These are phyloP conservation scores for Entomyzon cyanotis DNA, from an alignment of 2,113 vertebrate species.

Conservation along the genomic window DNA sequence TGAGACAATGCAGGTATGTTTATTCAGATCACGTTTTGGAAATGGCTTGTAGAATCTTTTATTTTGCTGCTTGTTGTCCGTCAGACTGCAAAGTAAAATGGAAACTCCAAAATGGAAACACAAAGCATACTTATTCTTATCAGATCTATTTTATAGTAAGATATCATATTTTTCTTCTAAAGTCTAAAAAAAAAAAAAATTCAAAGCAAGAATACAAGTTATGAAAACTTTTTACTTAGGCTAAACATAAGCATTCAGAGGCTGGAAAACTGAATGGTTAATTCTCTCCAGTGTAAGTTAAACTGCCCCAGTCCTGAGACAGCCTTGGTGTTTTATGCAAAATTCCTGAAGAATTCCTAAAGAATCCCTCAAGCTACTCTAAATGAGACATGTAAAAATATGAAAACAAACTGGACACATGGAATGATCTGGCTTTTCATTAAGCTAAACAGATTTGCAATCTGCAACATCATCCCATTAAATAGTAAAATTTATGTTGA, in stretches of 20 bases:
- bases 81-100: background rate
- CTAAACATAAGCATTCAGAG: background rate
- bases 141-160: background rate
- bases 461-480: background rate
- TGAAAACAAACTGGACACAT: background rate
- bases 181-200: background rate
- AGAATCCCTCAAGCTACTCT: background rate
- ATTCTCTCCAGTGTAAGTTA: background rate
- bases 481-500: background rate
- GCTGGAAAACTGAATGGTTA: background rate
- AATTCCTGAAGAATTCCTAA: background rate
- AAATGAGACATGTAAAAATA: background rate
- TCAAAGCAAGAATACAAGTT: background rate
- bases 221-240: background rate
- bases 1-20: background rate
- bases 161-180: background rate
- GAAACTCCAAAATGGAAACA: background rate
- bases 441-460: background rate
- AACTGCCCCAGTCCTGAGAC: background rate
- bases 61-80: background rate
- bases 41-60: background rate
- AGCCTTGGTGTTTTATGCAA: background rate
- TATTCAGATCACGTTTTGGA: background rate
- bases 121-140: background rate
- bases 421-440: background rate